Conservation (phyloP, 2,113 vertebrate species). For the Dissostichus mawsoni region DNA sequence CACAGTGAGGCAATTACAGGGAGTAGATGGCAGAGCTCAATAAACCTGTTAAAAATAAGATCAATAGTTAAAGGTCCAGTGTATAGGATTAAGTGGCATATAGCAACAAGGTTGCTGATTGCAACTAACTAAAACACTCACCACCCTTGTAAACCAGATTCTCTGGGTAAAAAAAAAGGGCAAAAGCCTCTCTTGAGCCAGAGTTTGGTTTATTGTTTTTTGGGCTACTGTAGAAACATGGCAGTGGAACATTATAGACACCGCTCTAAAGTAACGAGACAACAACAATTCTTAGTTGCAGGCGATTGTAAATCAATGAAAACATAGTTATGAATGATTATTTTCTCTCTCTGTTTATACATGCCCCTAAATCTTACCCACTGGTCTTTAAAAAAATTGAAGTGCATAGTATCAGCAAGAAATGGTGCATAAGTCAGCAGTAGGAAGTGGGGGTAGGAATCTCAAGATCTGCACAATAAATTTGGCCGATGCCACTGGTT, state of each 20-base stretch:
- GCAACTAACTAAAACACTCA: no score
- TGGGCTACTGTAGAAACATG: background rate
- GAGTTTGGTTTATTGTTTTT: background rate
- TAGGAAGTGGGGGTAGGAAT: background rate
- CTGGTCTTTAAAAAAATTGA: no score
- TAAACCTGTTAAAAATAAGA: background rate
- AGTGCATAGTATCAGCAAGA: no score
- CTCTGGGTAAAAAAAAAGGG: no score
- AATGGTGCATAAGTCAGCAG: background rate
- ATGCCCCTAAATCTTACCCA: no score
- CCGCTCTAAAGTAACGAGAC: background rate
- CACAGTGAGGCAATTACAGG: background rate
- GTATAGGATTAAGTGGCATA: background rate
- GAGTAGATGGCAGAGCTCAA: background rate
- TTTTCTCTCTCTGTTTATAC: no score
- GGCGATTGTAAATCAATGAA: background rate
- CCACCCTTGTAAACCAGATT: no score
- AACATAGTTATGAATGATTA: background rate
- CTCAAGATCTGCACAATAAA: conserved; percentile 4
- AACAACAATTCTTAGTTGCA: no score
- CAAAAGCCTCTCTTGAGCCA: background rate
- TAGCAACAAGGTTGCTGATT: background rate
- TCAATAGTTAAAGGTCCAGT: background rate
- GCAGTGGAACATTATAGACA: background rate
- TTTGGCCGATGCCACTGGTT: background rate